These are phyloP conservation scores for Megaptera novaeangliae DNA, from an alignment of 2,113 vertebrate species.

Conservation along the genomic window DNA sequence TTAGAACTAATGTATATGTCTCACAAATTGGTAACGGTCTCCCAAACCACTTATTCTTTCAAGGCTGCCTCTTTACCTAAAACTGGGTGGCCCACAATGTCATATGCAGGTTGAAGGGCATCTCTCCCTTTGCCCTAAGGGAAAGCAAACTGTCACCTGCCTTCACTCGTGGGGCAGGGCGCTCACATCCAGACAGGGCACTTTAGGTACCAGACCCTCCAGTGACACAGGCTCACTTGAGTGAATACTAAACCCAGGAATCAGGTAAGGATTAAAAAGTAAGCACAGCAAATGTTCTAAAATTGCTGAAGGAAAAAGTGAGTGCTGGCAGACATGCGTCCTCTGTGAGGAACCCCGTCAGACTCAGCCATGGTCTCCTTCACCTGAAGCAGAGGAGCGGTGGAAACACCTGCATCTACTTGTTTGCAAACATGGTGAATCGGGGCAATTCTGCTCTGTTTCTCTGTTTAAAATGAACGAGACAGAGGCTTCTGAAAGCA, in stretches of 20 bases:
- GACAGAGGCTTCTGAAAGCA: not conserved
- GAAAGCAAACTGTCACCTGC: not conserved
- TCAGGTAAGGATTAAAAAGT: not conserved
- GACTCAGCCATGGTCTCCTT: not conserved
- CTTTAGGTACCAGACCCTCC: not conserved
- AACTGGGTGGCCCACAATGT: not conserved
- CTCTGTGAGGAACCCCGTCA: not conserved
- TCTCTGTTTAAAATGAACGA: not conserved
- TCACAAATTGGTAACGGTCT: not conserved
- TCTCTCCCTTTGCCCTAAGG: not conserved
- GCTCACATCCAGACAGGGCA: not conserved
- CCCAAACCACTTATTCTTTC: not conserved
- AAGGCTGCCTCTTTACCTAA: not conserved
- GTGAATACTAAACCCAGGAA: not conserved
- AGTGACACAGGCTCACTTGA: not conserved
- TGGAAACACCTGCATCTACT: no score
- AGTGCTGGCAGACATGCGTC: not conserved
- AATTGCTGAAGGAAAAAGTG: not conserved
- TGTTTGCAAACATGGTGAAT: not conserved
- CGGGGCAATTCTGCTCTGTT: not conserved
- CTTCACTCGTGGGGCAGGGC: not conserved
- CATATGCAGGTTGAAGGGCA: rapidly evolving
- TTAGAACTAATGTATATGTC: not conserved
- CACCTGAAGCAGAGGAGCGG: rapidly evolving
- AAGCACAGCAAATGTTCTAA: not conserved